Conservation (phyloP, 2,888 invertebrate genomes). For the Tipula lateralis region DNA sequence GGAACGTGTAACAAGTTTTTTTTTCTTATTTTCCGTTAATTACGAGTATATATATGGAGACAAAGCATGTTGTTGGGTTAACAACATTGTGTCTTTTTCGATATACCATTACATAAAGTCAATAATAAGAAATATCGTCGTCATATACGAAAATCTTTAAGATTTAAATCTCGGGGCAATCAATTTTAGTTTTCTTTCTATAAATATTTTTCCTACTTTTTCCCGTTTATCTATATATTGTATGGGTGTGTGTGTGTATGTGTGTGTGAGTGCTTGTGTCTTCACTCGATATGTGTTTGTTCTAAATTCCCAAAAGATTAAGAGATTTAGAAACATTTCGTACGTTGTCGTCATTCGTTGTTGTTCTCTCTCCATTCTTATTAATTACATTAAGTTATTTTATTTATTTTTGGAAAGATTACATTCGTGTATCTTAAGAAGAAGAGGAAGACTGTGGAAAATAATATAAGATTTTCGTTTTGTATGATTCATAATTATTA, state of each 20-base stretch:
- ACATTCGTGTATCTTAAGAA: neutral
- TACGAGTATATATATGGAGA: neutral
- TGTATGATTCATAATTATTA: conserved; percentile 3
- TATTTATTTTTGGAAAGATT: neutral
- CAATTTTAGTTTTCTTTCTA: conserved; percentile 14
- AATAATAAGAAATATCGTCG: neutral
- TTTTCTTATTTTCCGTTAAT: neutral
- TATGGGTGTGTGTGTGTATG: neutral
- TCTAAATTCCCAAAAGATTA: neutral
- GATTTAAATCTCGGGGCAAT: neutral
- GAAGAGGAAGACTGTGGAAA: neutral
- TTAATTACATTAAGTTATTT: neutral
- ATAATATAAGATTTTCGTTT: neutral
- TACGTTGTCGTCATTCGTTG: neutral
- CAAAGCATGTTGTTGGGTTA: neutral
- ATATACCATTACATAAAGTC: neutral
- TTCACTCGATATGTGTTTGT: neutral
- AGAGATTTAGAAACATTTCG: conserved; percentile 19
- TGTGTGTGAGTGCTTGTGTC: neutral
- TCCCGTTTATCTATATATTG: neutral
- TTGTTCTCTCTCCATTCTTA: neutral
- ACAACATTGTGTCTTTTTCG: neutral
- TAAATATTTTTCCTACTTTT: neutral
- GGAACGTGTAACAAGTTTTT: neutral
- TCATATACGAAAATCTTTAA: neutral